These are phyloP conservation scores for Drosophila teissieri DNA, from an alignment of 1,140 invertebrate genomes.

Conservation along the genomic window DNA sequence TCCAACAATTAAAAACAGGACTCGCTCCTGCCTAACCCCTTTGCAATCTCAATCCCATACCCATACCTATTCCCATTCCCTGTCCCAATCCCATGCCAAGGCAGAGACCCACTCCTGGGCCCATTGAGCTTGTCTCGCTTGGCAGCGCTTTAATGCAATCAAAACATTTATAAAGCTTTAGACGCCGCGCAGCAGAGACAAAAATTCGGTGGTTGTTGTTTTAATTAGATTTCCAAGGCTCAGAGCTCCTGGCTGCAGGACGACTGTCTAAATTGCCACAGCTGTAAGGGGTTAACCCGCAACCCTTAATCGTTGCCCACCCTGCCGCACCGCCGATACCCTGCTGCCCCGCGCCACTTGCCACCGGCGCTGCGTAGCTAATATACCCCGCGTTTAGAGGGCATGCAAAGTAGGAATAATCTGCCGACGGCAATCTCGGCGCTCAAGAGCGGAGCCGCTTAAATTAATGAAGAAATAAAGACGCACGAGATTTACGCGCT, in stretches of 20 bases:
- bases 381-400: constrained; percentile 8
- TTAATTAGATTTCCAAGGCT: constrained; percentile 81
- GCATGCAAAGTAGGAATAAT: constrained; percentile 66
- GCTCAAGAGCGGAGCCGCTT: constrained; percentile 65
- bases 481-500: constrained; percentile 80
- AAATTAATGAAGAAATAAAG: constrained; percentile 84
- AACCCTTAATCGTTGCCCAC: not conserved
- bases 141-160: constrained; percentile 80
- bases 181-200: constrained; percentile 64
- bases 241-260: constrained; percentile 48
- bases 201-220: constrained; percentile 82
- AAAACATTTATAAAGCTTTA: constrained; percentile 82
- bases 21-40: not conserved
- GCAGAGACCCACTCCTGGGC: not conserved
- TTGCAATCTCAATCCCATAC: too few species aligned
- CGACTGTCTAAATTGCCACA: constrained; percentile 80
- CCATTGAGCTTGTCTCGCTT: constrained; percentile 57
- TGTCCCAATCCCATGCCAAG: not conserved
- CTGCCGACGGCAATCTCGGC: constrained; percentile 62
- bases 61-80: not conserved
- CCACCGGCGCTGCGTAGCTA: not conserved
- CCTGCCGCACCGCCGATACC: not conserved
- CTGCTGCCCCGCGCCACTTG: not conserved
- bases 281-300: constrained; percentile 74
- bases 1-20: constrained; percentile 62